Base-by-base conservation (phyloP, 1,140 invertebrate species). In the Episyrphus balteatus region DNA sequence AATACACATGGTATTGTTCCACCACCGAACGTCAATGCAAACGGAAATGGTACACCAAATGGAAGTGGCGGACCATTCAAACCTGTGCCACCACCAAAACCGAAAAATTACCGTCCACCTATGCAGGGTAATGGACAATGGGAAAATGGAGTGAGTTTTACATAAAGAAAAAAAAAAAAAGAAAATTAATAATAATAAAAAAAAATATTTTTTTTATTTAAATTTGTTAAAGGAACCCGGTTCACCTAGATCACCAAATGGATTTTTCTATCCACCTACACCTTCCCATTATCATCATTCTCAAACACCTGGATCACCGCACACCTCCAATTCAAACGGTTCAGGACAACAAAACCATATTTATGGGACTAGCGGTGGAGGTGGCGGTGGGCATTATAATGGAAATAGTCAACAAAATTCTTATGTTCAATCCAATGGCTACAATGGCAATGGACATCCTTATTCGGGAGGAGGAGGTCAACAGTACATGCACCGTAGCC, bases 1-100 rank as follows among this genome's bases (percentile, higher is more conserved):
- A 56, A 50, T 47, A 44, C 58, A 14, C 64, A 63, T 21, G 50
- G 50, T n/a, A 40, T 51, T 44, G 59, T 56, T 32, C 56, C 58
- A 11, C 62, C 60, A 32, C 47, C 55, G n/a, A 58, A 53, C 42
- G 49, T 53, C 8, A 53, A 49, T 50, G 54, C 56, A 44, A 59
- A 57, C 39, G 65, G 55, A 30, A 69, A 68, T 54, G 64, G 63
- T 37, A 61, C 51, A n/a, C 53, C 53, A 18, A 55, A 50, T 14
- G 49, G 37, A n/a, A 49, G 40, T 10, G 58, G 73, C 26, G 77
- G 73, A 17, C 73, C 79, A 13, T 91, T 91, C 68, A 92, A 92
- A 63, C 89, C 89, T 0, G 81, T 92, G 46, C 89, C 89, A 18
- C 89, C 89, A 18, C 89, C 89, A 1, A 92, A 92, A 64, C 89